These are phyloP conservation scores for Mormyrus iriodes DNA, from an alignment of 2,113 vertebrate species.

Conservation along the genomic window DNA sequence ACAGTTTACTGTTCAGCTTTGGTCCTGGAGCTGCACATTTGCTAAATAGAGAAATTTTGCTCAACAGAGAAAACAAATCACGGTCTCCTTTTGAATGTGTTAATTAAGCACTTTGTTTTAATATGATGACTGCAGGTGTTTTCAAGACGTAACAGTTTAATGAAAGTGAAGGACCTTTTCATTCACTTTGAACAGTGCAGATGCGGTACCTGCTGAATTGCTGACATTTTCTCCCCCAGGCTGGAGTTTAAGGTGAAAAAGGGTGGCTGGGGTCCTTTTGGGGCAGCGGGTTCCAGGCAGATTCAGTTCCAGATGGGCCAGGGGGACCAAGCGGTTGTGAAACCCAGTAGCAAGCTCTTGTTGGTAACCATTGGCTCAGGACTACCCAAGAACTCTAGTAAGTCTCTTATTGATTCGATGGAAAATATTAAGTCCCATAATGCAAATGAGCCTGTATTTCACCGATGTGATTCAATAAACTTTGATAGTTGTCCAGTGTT, in stretches of 20 bases:
- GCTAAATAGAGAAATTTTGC: neutral
- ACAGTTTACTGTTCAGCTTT: neutral
- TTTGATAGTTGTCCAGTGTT: neutral
- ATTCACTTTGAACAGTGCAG: neutral
- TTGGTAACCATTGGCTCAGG: conserved; percentile 63
- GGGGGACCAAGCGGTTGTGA: conserved; percentile 55
- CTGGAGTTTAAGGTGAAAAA: conserved; percentile 81
- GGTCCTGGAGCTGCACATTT: neutral
- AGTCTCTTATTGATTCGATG: conserved; percentile 25
- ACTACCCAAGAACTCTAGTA: conserved; percentile 68
- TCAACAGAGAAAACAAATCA: neutral
- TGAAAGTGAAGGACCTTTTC: neutral
- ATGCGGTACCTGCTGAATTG: neutral
- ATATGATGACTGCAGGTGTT: neutral
- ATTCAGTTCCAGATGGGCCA: conserved; percentile 67
- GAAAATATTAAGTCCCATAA: neutral
- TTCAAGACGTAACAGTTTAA: neutral
- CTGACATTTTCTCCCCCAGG: conserved; percentile 38
- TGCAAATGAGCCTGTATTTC: neutral
- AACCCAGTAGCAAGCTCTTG: conserved; percentile 60
- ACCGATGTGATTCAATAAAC: neutral
- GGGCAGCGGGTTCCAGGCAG: conserved; percentile 65
- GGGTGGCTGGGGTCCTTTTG: conserved; percentile 68
- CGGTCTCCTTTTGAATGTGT: neutral
- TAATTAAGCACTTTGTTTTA: neutral